Base-by-base conservation (phyloP, 2,888 invertebrate genomes). In the Pilophorus perplexus region DNA sequence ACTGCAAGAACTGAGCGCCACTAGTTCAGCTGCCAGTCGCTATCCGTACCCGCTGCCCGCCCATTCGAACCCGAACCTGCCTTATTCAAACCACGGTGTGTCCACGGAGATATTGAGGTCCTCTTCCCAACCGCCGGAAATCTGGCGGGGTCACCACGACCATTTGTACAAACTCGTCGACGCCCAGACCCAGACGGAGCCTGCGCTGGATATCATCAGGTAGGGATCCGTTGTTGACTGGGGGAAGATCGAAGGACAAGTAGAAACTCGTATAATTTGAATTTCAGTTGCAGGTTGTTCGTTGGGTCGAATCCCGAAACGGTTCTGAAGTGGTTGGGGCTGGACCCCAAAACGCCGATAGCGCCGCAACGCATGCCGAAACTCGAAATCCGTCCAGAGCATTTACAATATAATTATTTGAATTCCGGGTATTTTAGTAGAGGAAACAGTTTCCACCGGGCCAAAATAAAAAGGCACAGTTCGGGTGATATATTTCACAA, bases 81-180 rank as follows among this genome's bases (percentile, higher is more conserved):
- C 86, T 72, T 80, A 73, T 75, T 78, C 64, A 76, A 83, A 68
- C 33, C 57, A 59, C 37, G 67, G 69, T 8, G 59, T 68, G n/a
- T 69, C 72, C 22, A 75, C 67, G 8, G 69, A 67, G 69, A 80
- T 91, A 59, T 88, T 88, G 1, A 82, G 90, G 67, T 87, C 89
- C 75, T 87, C 88, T 66, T 91, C 90, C 1, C 90, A 91, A 78
- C 90, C 90, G 0, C 89, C 90, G 0, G 90, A 90, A 74, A 89
- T 90, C 70, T 88, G 90, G 77, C 86, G 86, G 55, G 68, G 68
- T 25, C 66, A 66, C 22, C 50, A 66, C 6, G 68, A 68, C 16
- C 66, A 62, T 46, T 48, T 66, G 22, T 54, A 64, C 18, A 48
- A 57, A 44, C 46, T 66, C 16, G 67, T 57, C 5, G 67, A 67